phyloP scores from a whole-genome alignment of 2,888 invertebrate genomes.

The Heliconius ismenius region DNA sequence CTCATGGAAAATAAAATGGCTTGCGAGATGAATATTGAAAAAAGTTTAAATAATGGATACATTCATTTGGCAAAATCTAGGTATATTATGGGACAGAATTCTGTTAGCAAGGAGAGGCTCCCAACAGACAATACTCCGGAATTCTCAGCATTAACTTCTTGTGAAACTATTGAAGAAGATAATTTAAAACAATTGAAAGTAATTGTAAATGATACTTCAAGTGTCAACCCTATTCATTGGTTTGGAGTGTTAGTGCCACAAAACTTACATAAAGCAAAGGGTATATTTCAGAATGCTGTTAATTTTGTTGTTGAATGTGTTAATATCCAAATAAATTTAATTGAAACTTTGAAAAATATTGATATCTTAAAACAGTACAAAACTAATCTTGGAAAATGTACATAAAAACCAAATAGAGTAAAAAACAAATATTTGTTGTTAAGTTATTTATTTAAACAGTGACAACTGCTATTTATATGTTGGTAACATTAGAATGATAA shows the following conservation, averaged over 20 bases:
- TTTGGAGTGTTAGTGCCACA: conserved; percentile 93
- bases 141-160: conserved; percentile 67
- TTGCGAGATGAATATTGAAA: conserved; percentile 86
- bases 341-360: conserved; percentile 61
- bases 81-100: conserved; percentile 89
- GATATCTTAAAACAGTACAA: conserved; percentile 59
- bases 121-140: conserved; percentile 84
- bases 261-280: conserved; percentile 88
- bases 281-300: conserved; percentile 86
- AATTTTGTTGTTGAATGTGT: conserved; percentile 85
- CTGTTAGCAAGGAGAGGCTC: conserved; percentile 86
- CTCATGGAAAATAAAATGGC: conserved; percentile 88
- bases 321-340: conserved; percentile 85
- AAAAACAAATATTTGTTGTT: background rate
- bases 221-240: conserved; percentile 89
- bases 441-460: conserved; percentile 34
- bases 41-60: conserved; percentile 85
- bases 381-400: conserved; percentile 29
- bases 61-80: conserved; percentile 88
- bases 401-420: background rate
- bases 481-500: conserved; percentile 33
- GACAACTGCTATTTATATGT: conserved; percentile 37
- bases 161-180: conserved; percentile 67
- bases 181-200: conserved; percentile 70
- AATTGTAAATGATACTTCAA: conserved; percentile 58